Conservation (phyloP, 2,888 invertebrate species). For the Eupithecia tripunctaria region DNA sequence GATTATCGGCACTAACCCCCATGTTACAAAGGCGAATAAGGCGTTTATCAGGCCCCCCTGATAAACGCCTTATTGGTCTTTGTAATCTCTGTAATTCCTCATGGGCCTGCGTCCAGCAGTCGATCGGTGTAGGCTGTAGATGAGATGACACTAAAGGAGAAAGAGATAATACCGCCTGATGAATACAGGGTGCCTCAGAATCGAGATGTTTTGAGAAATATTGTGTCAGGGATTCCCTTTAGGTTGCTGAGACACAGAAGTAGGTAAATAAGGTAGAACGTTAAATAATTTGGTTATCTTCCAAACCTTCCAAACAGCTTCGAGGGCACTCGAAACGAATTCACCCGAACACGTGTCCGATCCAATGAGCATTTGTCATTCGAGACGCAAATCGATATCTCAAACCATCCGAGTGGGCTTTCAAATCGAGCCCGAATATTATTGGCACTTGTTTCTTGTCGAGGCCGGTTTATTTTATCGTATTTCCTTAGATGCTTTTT, state of each 20-base stretch:
- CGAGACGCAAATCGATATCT: conserved; percentile 39
- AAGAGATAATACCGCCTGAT: neutral
- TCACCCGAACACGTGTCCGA: conserved; percentile 34
- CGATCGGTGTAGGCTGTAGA: too few relatives aligned
- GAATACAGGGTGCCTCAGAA: neutral
- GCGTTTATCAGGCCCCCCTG: too few relatives aligned
- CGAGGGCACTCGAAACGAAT: conserved; percentile 29
- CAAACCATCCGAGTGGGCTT: conserved; percentile 34
- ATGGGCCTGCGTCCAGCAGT: too few relatives aligned
- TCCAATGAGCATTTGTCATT: conserved; percentile 39
- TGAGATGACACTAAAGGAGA: too few relatives aligned
- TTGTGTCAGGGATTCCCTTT: neutral
- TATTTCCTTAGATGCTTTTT: neutral
- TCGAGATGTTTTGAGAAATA: neutral
- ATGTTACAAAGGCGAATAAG: too few relatives aligned
- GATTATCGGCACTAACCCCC: too few relatives aligned
- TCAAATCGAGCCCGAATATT: conserved; percentile 23
- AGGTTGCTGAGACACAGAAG: neutral
- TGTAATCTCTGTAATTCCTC: too few relatives aligned
- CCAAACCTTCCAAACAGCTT: conserved; percentile 17
- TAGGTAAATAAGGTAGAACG: neutral
- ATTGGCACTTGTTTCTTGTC: neutral
- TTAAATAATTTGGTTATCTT: conserved; percentile 6
- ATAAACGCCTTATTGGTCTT: too few relatives aligned
- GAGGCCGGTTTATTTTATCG: neutral